These are phyloP conservation scores for Cephus runcator DNA, from an alignment of 2,888 invertebrate genomes.

Conservation along the genomic window DNA sequence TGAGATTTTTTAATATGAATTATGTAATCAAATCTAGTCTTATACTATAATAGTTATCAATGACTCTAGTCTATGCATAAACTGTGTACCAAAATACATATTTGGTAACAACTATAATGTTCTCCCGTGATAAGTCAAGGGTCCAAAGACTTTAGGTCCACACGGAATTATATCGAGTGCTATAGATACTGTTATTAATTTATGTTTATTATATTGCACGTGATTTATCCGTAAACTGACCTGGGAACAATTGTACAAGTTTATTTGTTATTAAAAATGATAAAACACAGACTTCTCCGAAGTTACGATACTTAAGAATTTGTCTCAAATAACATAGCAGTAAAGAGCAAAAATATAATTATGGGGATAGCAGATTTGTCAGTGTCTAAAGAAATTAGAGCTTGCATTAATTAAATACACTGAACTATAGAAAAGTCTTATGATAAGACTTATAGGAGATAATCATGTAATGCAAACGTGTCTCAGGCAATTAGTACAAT, in stretches of 20 bases:
- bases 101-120: background rate
- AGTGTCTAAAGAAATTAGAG: too few relatives aligned
- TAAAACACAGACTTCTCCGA: background rate
- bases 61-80: background rate
- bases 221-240: background rate
- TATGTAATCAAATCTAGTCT: background rate
- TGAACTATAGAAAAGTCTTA: too few relatives aligned
- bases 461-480: too few relatives aligned
- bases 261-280: background rate
- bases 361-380: too few relatives aligned
- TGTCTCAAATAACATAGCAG: too few relatives aligned
- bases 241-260: background rate
- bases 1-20: background rate
- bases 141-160: background rate
- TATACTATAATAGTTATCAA: background rate
- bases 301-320: too few relatives aligned
- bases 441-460: too few relatives aligned
- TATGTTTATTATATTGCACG: background rate
- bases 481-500: too few relatives aligned
- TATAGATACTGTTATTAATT: background rate
- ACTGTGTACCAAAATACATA: background rate
- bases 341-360: too few relatives aligned
- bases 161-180: background rate
- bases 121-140: background rate
- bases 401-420: too few relatives aligned